Conservation (phyloP, 2,113 vertebrate species). For the Xyliphius kryptos region DNA sequence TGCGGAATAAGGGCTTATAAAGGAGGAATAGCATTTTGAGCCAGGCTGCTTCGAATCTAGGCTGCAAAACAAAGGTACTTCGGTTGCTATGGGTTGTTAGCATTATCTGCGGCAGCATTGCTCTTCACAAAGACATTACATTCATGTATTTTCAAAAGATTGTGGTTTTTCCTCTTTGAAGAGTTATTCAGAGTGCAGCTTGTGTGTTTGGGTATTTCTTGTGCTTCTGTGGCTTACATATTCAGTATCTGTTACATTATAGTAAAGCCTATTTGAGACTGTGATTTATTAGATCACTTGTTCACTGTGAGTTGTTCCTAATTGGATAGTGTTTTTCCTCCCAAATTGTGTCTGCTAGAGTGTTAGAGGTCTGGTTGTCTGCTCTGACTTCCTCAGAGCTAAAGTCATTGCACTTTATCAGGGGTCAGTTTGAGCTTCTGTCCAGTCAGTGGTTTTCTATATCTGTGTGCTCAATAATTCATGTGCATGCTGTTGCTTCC, state of each 20-base stretch:
- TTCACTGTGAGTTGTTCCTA: not conserved
- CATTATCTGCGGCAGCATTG: conserved; percentile 31
- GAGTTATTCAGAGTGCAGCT: too few species aligned
- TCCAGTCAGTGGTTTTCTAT: conserved; percentile 33
- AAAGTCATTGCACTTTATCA: conserved; percentile 16
- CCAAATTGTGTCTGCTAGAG: not conserved
- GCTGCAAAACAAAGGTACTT: conserved; percentile 43
- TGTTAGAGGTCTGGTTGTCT: conserved; percentile 12
- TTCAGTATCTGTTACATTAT: too few species aligned
- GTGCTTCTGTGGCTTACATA: conserved; percentile 5
- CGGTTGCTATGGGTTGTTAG: conserved; percentile 50
- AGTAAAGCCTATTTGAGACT: too few species aligned
- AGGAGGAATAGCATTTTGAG: conserved; percentile 21
- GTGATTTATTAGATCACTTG: too few species aligned
- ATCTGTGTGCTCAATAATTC: conserved; percentile 58
- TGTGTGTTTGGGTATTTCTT: conserved; percentile 36
- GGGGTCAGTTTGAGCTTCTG: conserved; percentile 16
- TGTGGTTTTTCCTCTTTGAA: too few species aligned
- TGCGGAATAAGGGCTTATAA: too few species aligned
- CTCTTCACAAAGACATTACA: conserved; percentile 41
- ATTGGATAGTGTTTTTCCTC: conserved; percentile 1
- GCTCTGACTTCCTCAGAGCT: conserved; percentile 17
- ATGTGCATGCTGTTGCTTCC: conserved; percentile 36
- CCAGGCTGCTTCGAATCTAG: conserved; percentile 27
- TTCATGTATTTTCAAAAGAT: conserved; percentile 38